Evolutionary conservation across 2,888 invertebrate species (phyloP).

Genomic region (Napeogenes sylphis): DNA sequence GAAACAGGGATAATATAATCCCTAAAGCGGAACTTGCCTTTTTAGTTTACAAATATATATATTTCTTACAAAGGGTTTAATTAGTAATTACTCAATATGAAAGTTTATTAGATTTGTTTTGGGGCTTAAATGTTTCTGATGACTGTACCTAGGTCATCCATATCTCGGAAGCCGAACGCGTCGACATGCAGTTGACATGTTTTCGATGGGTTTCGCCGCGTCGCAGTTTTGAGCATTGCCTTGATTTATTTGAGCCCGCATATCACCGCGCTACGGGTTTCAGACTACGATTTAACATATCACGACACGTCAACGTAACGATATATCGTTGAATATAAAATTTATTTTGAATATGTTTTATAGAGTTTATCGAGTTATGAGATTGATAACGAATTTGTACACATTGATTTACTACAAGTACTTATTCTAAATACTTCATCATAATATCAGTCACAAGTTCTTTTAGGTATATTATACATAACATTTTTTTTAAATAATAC

Average conservation of each 20-base stretch:
- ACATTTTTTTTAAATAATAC: too few species aligned
- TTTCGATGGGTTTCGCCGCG: constrained; percentile 47
- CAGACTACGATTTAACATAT: constrained; percentile 11
- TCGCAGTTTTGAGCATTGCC: constrained; percentile 57
- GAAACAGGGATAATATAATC: too few species aligned
- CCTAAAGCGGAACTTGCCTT: too few species aligned
- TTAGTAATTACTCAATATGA: neutral
- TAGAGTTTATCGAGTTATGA: neutral
- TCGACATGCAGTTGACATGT: constrained; percentile 54
- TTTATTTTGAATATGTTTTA: neutral
- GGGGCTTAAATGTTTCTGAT: neutral
- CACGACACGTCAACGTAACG: neutral
- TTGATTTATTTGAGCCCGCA: constrained; percentile 56
- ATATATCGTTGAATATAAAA: constrained; percentile 12
- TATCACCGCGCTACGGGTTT: constrained; percentile 18
- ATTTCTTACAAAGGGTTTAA: too few species aligned
- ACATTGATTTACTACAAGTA: too few species aligned
- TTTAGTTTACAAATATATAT: too few species aligned
- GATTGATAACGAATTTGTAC: neutral
- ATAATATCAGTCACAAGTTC: too few species aligned
- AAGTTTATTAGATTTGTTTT: neutral
- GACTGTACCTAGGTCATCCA: neutral
- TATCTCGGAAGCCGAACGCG: constrained; percentile 24
- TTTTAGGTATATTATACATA: too few species aligned
- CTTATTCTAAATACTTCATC: too few species aligned